Evolutionary conservation across 2,113 vertebrate genomes (phyloP).

Genomic region (Pluvialis apricaria): DNA sequence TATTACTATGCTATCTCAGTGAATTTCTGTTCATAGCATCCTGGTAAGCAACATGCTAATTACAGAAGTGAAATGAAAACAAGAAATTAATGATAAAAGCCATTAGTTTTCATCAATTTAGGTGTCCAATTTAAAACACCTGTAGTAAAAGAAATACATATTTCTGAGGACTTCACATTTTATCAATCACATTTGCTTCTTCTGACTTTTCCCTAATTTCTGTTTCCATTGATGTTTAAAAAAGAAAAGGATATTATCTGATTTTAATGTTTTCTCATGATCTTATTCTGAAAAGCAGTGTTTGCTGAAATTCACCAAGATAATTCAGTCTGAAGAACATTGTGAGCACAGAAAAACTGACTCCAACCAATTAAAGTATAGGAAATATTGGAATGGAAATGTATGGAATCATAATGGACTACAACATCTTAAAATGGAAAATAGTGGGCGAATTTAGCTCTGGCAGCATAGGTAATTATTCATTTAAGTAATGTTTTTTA

Average conservation of each 20-base stretch:
- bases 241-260: neutral
- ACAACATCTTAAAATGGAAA: neutral
- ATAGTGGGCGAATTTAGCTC: neutral
- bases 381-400: neutral
- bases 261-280: neutral
- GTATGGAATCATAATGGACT: neutral
- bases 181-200: neutral
- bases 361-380: neutral
- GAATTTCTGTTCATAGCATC: neutral
- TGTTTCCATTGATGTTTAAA: neutral
- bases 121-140: neutral
- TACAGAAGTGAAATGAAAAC: neutral
- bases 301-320: neutral
- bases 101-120: neutral
- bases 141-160: neutral
- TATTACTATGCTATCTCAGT: neutral
- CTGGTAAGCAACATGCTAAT: neutral
- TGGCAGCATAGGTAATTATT: neutral
- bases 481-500: neutral
- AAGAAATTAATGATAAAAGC: neutral
- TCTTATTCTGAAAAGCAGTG: neutral
- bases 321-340: neutral
- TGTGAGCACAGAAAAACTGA: neutral
- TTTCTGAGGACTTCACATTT: neutral
- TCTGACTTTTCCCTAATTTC: neutral